Evolutionary conservation across 2,888 invertebrate species (phyloP).

Genomic region (Protodeltote pygarga): DNA sequence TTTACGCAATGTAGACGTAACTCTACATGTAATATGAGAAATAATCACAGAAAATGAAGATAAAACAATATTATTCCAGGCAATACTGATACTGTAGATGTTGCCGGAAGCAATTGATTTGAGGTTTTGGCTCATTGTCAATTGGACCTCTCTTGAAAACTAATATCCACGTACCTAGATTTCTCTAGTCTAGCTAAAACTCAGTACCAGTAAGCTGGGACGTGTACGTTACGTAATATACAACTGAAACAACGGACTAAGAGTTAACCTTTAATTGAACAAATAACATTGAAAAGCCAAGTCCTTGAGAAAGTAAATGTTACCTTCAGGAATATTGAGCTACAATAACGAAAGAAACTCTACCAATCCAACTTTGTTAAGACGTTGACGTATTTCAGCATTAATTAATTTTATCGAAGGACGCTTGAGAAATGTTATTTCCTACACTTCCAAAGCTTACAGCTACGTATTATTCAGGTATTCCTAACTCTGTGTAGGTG

Average conservation of each 20-base stretch:
- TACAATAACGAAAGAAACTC: too few species aligned
- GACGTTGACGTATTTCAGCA: not conserved
- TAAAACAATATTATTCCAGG: not conserved
- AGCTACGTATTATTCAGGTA: conserved; percentile 7
- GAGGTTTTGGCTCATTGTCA: conserved; percentile 24
- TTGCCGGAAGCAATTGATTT: conserved; percentile 2
- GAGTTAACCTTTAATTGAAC: not conserved
- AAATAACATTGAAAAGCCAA: not conserved
- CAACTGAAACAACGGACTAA: not conserved
- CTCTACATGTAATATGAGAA: too few species aligned
- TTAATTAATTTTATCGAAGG: not conserved
- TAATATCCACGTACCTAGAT: conserved; percentile 11
- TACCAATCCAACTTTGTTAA: not conserved
- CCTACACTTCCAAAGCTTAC: not conserved
- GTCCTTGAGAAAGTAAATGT: not conserved
- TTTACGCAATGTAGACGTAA: conserved; percentile 8
- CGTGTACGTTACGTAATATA: conserved; percentile 1
- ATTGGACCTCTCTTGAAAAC: conserved; percentile 9
- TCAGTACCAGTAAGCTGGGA: not conserved
- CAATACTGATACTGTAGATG: not conserved
- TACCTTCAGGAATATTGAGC: not conserved
- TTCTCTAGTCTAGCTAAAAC: conserved; percentile 2
- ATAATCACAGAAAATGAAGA: conserved; percentile 1
- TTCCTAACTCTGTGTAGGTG: conserved; percentile 60
- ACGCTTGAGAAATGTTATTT: not conserved